A percentile compares a stretch with the other conserved stretches of the same genome.
These are phyloP conservation scores for Microtus richardsoni DNA, from an alignment of 2,113 vertebrate species.

Conservation along the genomic window DNA sequence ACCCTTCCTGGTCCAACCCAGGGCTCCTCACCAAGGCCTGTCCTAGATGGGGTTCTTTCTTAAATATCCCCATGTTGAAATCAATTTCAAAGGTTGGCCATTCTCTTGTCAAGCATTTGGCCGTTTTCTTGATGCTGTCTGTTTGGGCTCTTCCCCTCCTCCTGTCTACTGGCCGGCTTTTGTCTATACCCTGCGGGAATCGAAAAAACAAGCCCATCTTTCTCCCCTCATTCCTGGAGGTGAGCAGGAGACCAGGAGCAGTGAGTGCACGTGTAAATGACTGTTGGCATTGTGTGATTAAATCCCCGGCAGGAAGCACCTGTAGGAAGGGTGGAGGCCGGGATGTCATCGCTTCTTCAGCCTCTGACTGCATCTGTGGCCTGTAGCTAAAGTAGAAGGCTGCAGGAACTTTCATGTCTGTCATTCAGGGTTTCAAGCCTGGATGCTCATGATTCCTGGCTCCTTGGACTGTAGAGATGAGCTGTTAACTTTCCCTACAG, in stretches of 20 bases:
- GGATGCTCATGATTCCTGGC: neutral
- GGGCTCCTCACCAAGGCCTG: neutral
- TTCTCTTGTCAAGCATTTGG: neutral
- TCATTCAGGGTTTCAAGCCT: neutral
- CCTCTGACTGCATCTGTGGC: neutral
- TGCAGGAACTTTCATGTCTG: neutral
- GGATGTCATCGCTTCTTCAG: neutral
- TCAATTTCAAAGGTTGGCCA: neutral
- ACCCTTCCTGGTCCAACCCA: conserved; percentile 33
- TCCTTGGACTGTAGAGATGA: neutral
- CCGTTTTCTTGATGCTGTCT: neutral
- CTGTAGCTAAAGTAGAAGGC: neutral
- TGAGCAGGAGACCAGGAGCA: neutral
- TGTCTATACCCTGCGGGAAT: neutral
- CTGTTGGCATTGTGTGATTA: neutral
- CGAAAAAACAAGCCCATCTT: neutral
- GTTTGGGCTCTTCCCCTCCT: neutral
- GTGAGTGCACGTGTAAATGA: neutral
- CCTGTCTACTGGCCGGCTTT: neutral
- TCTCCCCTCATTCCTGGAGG: neutral
- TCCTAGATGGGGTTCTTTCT: neutral
- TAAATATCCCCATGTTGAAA: neutral
- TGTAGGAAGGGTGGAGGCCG: neutral
- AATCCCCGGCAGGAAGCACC: neutral
- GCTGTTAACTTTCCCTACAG: too few relatives aligned